Conservation (phyloP, 2,888 invertebrate genomes). For the Odontomyia ornata region DNA sequence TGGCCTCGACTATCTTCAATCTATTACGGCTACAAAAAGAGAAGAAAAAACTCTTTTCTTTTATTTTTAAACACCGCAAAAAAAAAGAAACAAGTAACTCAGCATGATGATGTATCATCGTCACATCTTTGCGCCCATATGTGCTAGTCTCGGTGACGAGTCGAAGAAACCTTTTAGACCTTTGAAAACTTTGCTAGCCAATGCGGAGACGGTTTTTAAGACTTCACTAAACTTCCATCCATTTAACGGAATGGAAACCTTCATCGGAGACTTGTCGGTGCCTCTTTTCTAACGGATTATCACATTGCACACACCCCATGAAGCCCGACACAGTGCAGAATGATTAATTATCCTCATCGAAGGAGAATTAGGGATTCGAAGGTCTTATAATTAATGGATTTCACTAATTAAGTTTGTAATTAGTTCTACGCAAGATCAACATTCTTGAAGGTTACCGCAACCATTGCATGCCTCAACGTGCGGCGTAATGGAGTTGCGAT, state of each 20-base stretch:
- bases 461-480: not conserved
- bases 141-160: not conserved
- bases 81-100: not conserved
- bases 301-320: conserved; percentile 38
- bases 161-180: conserved; percentile 1
- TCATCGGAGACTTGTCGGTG: conserved; percentile 35
- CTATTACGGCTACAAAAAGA: not conserved
- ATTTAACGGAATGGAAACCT: not conserved
- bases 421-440: conserved; percentile 47
- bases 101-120: conserved; percentile 9
- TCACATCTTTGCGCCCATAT: conserved; percentile 1
- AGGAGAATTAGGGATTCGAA: conserved; percentile 43
- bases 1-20: conserved; percentile 1
- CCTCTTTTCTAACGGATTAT: conserved; percentile 42
- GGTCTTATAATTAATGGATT: conserved; percentile 50
- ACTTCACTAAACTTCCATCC: not conserved
- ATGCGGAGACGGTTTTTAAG: conserved; percentile 19
- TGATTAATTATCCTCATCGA: conserved; percentile 48
- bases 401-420: conserved; percentile 50
- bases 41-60: not conserved
- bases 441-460: conserved; percentile 36
- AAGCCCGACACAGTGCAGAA: conserved; percentile 28
- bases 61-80: no score
- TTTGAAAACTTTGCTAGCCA: conserved; percentile 18
- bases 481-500: not conserved